Evolutionary conservation across 2,888 invertebrate genomes (phyloP).

Genomic region (Dolomedes plantarius): DNA sequence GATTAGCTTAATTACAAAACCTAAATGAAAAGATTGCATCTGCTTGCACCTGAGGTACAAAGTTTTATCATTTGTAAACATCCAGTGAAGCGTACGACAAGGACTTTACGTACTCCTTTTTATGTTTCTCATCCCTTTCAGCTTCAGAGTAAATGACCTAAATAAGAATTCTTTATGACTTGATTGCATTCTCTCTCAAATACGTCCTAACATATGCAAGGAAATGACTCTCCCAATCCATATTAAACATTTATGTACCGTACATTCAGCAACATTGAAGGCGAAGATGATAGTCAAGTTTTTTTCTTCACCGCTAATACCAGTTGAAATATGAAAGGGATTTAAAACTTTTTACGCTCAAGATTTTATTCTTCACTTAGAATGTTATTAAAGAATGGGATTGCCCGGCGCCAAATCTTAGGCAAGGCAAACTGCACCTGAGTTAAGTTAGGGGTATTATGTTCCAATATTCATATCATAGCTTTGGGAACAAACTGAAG

Average conservation of each 20-base stretch:
- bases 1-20: too few species aligned
- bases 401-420: neutral
- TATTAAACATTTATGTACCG: constrained; percentile 9
- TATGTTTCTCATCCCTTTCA: neutral
- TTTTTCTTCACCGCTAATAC: constrained; percentile 27
- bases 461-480: neutral
- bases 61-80: neutral
- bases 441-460: constrained; percentile 7
- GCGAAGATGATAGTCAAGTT: neutral
- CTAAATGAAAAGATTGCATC: too few species aligned
- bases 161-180: constrained; percentile 40
- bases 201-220: constrained; percentile 21
- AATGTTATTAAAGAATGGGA: neutral
- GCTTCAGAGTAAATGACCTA: neutral
- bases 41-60: too few species aligned
- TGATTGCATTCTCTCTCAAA: constrained; percentile 19
- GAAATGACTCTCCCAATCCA: constrained; percentile 6
- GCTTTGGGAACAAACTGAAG: neutral
- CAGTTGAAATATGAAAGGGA: constrained; percentile 31
- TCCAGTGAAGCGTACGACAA: neutral
- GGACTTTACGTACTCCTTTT: neutral
- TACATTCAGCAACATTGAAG: neutral
- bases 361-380: constrained; percentile 22
- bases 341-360: neutral
- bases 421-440: constrained; percentile 24